phyloP scores from a whole-genome alignment of 2,113 vertebrate species.

The Paralichthys olivaceus region DNA sequence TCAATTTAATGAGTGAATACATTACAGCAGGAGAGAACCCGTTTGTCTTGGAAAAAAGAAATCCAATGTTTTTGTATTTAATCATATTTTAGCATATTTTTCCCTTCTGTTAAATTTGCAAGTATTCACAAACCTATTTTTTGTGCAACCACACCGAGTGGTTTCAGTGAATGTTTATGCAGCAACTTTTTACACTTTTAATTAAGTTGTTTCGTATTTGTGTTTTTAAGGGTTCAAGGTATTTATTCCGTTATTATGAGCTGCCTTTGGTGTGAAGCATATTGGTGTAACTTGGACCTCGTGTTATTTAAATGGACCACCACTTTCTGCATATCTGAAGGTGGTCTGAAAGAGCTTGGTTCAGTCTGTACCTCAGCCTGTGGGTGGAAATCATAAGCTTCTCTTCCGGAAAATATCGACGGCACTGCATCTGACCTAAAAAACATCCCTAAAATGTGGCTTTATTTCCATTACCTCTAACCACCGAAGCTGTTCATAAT shows the following conservation, averaged over 20 bases:
- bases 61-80: not conserved
- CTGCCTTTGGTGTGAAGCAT: not conserved
- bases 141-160: not conserved
- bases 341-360: not conserved
- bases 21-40: conserved; percentile 13
- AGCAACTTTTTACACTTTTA: not conserved
- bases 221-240: not conserved
- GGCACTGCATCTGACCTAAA: not conserved
- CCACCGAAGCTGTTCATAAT: not conserved
- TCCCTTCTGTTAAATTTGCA: not conserved
- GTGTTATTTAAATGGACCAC: not conserved
- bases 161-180: not conserved
- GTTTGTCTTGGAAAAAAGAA: not conserved
- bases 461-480: conserved; percentile 3
- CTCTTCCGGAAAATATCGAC: not conserved
- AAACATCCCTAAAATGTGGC: not conserved
- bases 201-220: not conserved
- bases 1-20: conserved; percentile 25
- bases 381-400: not conserved
- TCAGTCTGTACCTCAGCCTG: not conserved
- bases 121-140: conserved; percentile 3
- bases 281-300: conserved; percentile 1
- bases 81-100: conserved; percentile 4
- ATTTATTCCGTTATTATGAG: not conserved
- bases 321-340: not conserved